Evolutionary conservation across 2,797 vertebrate species (phyloP), one percentile per base, ranked within the genome.

Genomic region (Momotus momota): DNA sequence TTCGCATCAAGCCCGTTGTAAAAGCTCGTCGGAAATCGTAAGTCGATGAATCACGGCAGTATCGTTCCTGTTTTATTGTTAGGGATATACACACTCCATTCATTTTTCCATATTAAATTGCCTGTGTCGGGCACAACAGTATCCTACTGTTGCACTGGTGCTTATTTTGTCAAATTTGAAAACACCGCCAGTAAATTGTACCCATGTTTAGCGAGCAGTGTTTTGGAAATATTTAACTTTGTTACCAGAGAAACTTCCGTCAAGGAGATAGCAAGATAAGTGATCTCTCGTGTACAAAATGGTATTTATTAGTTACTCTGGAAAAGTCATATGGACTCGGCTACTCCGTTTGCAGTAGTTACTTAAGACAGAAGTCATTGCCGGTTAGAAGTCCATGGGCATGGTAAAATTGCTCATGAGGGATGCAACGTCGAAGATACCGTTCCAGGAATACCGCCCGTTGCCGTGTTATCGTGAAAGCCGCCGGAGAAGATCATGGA

Each of bases 161-260:
- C 92, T 93, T 95, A 81, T 83, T 96, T 87, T 73, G 65, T 96
- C 90, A 87, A 10, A 49, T 96, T 93, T 94, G 61, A 96, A 97
- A 96, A 71, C 73, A 23, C 72, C 65, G 62, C 61, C 87, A 92
- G 40, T 94, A 91, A 97, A 90, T 86, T 83, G 80, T 48, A 83
- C 67, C 90, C 64, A 0, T 62, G 48, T 95, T 94, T 93, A 91
- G 95, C 94, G 79, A 84, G 90, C 45, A 45, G 77, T 96, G 96
- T 97, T 97, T 96, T 95, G 97, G 95, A 97, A 96, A 92, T 92
- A 88, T 94, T 82, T 95, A 90, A 95, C 95, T 96, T 57, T 64
- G 91, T 97, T 97, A 90, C 93, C 95, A 94, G 85, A 93, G 97
- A 97, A 97, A 97, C 89, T 87, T 73, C 81, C 21, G 5, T 93